These are phyloP conservation scores for Cataglyphis livida DNA, from an alignment of 2,888 invertebrate genomes.

Conservation along the genomic window DNA sequence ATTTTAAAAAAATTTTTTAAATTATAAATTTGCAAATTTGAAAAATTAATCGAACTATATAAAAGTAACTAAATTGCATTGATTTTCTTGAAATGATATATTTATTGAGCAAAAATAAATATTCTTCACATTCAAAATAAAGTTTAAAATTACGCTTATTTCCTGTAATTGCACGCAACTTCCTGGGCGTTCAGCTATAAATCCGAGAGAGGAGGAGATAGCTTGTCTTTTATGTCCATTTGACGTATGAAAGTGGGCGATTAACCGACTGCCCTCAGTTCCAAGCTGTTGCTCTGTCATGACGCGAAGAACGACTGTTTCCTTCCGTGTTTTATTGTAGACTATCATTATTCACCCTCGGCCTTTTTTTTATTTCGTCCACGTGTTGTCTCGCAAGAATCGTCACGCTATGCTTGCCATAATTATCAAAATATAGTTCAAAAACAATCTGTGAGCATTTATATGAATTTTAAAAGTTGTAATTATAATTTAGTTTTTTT, in stretches of 20 bases:
- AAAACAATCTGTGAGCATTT: background rate
- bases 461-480: conserved; percentile 1
- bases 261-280: conserved; percentile 72
- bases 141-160: conserved; percentile 24
- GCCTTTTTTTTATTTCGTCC: background rate
- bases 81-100: background rate
- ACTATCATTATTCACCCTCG: conserved; percentile 46
- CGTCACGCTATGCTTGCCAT: background rate
- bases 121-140: background rate
- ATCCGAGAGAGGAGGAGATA: conserved; percentile 25
- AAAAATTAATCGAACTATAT: background rate
- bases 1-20: background rate
- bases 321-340: conserved; percentile 64
- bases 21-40: background rate
- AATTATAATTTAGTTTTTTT: background rate
- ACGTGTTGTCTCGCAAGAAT: conserved; percentile 36
- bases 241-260: conserved; percentile 62
- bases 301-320: conserved; percentile 70
- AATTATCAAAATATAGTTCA: conserved; percentile 4
- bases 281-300: conserved; percentile 75
- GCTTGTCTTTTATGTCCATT: conserved; percentile 51
- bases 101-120: background rate
- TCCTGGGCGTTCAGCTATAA: conserved; percentile 44
- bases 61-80: background rate
- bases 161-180: conserved; percentile 13